A percentile compares a stretch with the other conserved stretches of the same genome.
These are phyloP conservation scores for Orchesellides sinensis DNA, from an alignment of 2,888 invertebrate species.

Conservation along the genomic window DNA sequence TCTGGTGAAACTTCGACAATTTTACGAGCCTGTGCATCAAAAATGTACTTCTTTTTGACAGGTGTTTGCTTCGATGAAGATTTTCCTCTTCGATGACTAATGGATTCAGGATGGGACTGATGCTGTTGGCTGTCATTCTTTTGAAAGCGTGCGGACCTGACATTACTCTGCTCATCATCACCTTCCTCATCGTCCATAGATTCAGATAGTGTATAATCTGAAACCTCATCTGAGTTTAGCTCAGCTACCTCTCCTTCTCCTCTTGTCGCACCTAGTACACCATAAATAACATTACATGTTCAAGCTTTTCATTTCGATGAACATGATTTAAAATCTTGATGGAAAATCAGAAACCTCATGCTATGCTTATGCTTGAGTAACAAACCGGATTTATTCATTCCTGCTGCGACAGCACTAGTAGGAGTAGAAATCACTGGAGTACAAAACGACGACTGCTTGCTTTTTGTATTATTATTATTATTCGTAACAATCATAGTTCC, in stretches of 20 bases:
- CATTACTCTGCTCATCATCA: conserved; percentile 34
- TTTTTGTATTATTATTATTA: conserved; percentile 19
- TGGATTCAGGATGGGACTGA: conserved; percentile 7
- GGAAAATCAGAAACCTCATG: neutral
- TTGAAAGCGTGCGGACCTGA: neutral
- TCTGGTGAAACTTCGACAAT: conserved; percentile 45
- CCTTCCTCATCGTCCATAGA: conserved; percentile 37
- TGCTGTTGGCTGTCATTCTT: conserved; percentile 25
- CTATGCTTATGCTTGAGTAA: conserved; percentile 48
- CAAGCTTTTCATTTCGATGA: neutral
- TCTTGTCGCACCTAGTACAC: conserved; percentile 12
- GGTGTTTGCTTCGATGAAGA: conserved; percentile 34
- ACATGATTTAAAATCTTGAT: neutral
- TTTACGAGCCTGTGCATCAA: conserved; percentile 46
- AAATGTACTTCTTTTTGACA: conserved; percentile 52
- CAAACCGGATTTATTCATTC: conserved; percentile 47
- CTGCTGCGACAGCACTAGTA: neutral
- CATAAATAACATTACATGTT: neutral
- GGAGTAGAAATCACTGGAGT: too few species aligned
- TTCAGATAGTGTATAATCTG: conserved; percentile 55
- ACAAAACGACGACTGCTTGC: too few species aligned
- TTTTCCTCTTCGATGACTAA: conserved; percentile 38
- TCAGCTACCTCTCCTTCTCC: conserved; percentile 9
- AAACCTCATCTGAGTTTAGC: conserved; percentile 44
- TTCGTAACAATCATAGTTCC: neutral